Percentiles rank a stretch among this genome's conserved stretches.
phyloP scores from a whole-genome alignment of 1,140 invertebrate genomes.

The Aphis gossypii region DNA sequence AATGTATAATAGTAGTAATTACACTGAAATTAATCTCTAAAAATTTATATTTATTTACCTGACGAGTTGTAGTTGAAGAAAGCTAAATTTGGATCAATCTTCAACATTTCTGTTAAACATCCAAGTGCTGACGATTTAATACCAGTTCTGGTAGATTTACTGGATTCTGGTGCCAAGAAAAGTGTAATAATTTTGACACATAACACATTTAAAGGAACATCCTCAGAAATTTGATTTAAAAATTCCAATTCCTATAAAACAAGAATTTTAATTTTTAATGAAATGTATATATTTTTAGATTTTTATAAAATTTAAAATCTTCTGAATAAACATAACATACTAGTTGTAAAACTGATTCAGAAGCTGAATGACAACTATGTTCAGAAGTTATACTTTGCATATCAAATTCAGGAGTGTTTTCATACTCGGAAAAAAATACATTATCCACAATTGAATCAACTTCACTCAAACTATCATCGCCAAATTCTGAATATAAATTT shows the following conservation, averaged over 20 bases:
- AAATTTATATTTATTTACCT: not conserved
- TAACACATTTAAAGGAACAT: conserved; percentile 61
- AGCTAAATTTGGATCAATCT: conserved; percentile 65
- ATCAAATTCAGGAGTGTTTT: conserved; percentile 52
- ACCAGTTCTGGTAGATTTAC: conserved; percentile 46
- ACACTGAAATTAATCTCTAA: not conserved
- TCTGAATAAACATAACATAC: conserved; percentile 12
- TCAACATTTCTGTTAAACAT: conserved; percentile 69
- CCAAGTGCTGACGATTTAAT: conserved; percentile 52
- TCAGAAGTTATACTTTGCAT: conserved; percentile 52
- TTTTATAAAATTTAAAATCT: conserved; percentile 1
- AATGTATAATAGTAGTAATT: not conserved
- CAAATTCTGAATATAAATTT: conserved; percentile 55
- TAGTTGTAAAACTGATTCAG: conserved; percentile 59
- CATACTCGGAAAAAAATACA: conserved; percentile 54
- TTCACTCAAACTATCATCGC: conserved; percentile 53
- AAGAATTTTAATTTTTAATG: conserved; percentile 43
- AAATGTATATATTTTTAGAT: not conserved
- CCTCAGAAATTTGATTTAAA: conserved; percentile 36
- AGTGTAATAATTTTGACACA: conserved; percentile 50
- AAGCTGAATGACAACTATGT: conserved; percentile 57
- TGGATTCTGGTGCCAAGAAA: conserved; percentile 32
- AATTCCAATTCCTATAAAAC: conserved; percentile 61
- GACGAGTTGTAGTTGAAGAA: conserved; percentile 20
- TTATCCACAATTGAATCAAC: conserved; percentile 49